A percentile compares a stretch with the other conserved stretches of the same genome.
phyloP scores from a whole-genome alignment of 1,140 invertebrate species.

The Nautilus pompilius region DNA sequence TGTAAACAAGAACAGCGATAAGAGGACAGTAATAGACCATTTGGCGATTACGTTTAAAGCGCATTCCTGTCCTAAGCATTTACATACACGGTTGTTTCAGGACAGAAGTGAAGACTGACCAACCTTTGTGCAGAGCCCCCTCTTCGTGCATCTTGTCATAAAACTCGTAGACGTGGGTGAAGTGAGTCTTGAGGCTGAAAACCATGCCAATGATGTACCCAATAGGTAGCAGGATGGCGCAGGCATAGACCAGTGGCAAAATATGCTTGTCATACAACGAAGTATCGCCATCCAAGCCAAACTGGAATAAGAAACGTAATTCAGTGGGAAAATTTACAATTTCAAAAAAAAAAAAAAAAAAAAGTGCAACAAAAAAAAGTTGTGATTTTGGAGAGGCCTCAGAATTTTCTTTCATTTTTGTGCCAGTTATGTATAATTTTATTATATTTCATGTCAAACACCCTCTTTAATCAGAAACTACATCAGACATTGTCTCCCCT shows the following conservation, averaged over 20 bases:
- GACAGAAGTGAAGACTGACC: too few relatives aligned
- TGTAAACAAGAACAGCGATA: neutral
- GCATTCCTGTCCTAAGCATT: too few relatives aligned
- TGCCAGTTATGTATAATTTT: too few relatives aligned
- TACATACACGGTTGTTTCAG: too few relatives aligned
- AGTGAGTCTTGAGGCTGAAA: slow-evolving; percentile 50
- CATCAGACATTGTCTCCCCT: too few relatives aligned
- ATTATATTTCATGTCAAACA: too few relatives aligned
- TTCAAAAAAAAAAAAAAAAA: too few relatives aligned
- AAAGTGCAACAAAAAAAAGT: neutral
- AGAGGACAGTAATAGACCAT: neutral
- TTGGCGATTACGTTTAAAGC: neutral
- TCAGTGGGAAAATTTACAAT: too few relatives aligned
- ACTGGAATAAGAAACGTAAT: slow-evolving; percentile 27
- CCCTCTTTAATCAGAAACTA: too few relatives aligned
- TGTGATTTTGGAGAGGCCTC: neutral
- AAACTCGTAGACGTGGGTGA: slow-evolving; percentile 38
- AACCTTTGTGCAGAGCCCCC: neutral
- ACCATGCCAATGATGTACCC: slow-evolving; percentile 46
- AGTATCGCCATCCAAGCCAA: slow-evolving; percentile 34
- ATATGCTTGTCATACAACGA: slow-evolving; percentile 40
- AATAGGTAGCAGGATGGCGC: slow-evolving; percentile 37
- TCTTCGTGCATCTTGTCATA: slow-evolving; percentile 24
- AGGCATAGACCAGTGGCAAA: slow-evolving; percentile 39
- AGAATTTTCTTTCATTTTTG: too few relatives aligned